Evolutionary conservation across 1,140 invertebrate genomes (phyloP).

Genomic region (Listronotus oregonensis): DNA sequence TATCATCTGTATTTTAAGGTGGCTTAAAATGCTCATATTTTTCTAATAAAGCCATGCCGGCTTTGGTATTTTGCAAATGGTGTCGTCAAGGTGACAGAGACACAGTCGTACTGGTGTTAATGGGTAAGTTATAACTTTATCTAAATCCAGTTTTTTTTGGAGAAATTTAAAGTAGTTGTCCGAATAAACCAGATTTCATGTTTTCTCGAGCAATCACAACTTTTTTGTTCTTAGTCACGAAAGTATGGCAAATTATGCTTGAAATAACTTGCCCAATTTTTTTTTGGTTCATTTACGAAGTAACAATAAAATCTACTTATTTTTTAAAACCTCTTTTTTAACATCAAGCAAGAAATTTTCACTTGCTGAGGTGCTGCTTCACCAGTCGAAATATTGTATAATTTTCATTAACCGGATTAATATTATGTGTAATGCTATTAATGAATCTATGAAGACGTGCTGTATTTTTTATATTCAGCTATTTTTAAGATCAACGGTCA

Average conservation of each 20-base stretch:
- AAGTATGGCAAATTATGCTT: too few relatives aligned
- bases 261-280: too few relatives aligned
- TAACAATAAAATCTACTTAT: not conserved
- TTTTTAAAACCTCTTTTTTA: conserved; percentile 32
- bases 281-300: too few relatives aligned
- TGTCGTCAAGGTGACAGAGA: too few relatives aligned
- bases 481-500: conserved; percentile 38
- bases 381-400: conserved; percentile 44
- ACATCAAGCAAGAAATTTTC: conserved; percentile 43
- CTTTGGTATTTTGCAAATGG: too few relatives aligned
- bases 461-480: conserved; percentile 38
- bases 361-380: conserved; percentile 41
- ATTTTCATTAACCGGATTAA: conserved; percentile 39
- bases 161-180: too few relatives aligned
- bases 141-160: too few relatives aligned
- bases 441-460: conserved; percentile 37
- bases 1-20: conserved; percentile 37
- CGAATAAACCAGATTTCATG: too few relatives aligned
- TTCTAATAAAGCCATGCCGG: conserved; percentile 44
- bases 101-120: too few relatives aligned
- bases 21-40: conserved; percentile 22
- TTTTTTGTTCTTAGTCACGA: too few relatives aligned
- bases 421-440: conserved; percentile 32
- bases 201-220: too few relatives aligned
- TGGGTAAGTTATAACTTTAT: too few relatives aligned